These are phyloP conservation scores for Sardina pilchardus DNA, from an alignment of 2,113 vertebrate genomes.

Conservation along the genomic window DNA sequence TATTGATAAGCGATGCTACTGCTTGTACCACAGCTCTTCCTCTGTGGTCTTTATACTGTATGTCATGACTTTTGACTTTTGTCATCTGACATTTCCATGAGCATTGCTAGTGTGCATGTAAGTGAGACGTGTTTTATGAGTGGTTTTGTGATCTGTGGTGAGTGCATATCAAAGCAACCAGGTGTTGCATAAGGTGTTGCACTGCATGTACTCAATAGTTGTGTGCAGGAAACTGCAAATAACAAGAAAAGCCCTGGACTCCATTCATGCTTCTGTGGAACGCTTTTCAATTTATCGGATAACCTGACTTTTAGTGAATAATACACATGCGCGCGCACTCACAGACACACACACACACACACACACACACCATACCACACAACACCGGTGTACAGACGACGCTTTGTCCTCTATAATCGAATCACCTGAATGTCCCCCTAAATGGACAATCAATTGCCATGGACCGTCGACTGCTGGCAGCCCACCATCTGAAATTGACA, in stretches of 20 bases:
- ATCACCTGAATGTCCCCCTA: background rate
- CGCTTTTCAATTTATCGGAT: background rate
- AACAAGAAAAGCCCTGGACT: background rate
- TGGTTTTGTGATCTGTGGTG: no score
- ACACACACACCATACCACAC: no score
- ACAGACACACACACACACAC: no score
- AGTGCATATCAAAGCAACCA: no score
- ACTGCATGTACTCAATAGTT: background rate
- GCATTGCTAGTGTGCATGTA: no score
- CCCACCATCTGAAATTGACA: background rate
- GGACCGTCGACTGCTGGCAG: background rate
- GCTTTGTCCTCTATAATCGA: background rate
- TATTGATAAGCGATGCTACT: no score
- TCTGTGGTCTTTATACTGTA: no score
- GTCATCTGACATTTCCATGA: no score
- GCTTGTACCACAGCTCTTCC: no score
- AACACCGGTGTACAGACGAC: background rate
- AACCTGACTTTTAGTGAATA: background rate
- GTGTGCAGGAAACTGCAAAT: background rate
- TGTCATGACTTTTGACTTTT: no score
- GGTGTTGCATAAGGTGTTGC: no score
- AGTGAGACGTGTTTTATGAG: no score
- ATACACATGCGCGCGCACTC: background rate
- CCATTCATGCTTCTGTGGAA: background rate
- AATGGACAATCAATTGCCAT: constrained; percentile 12